Conservation (phyloP, 2,113 vertebrate genomes). For the Anseranas semipalmata region DNA sequence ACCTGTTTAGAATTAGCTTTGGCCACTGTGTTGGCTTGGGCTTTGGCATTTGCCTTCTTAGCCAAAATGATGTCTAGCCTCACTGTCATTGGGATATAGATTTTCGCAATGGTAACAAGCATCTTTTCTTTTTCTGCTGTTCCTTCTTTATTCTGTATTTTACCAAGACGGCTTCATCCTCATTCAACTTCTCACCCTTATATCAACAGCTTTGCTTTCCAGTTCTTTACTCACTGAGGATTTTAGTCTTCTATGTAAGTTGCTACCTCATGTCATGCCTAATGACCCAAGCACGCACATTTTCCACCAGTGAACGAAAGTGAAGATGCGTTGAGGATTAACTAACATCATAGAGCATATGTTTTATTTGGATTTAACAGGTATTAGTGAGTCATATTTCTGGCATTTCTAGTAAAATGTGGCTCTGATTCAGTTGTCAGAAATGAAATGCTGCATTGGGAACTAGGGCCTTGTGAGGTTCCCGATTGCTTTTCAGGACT, state of each 20-base stretch:
- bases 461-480: not conserved
- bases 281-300: rapidly evolving
- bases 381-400: not conserved
- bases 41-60: not conserved
- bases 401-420: not conserved
- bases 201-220: not conserved
- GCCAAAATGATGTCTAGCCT: not conserved
- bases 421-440: not conserved
- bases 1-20: not conserved
- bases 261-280: not conserved
- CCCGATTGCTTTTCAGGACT: not conserved
- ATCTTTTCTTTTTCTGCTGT: not conserved
- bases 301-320: not conserved
- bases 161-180: not conserved
- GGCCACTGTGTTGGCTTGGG: not conserved
- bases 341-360: not conserved
- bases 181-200: not conserved
- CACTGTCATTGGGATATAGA: not conserved
- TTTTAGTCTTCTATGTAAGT: not conserved
- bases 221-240: not conserved
- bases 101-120: not conserved
- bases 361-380: not conserved
- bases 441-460: not conserved
- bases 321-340: not conserved
- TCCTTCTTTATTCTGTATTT: not conserved